Evolutionary conservation across 2,113 vertebrate species (phyloP), one percentile per base, ranked within the genome.

Genomic region (Vanacampus margaritifer): DNA sequence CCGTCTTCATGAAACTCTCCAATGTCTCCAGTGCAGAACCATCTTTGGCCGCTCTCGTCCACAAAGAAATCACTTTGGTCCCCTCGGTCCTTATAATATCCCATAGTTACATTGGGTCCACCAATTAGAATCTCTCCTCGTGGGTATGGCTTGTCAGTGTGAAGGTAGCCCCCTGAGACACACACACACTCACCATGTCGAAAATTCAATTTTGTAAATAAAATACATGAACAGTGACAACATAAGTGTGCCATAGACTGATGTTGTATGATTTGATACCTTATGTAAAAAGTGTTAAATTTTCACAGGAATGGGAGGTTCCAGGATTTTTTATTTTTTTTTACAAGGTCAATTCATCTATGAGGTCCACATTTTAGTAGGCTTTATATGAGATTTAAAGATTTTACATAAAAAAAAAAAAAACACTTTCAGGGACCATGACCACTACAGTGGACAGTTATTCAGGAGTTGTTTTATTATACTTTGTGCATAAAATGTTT

Each of bases 1-100:
- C 97, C 95, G 43, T 99, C 97, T 28, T 91, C 72, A 17, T 97
- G 95, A 81, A 98, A 91, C 80, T 98, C 95, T 6, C 96, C 97
- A 24, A 98, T 94, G 77, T 99, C 97, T 65, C 97, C 96, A 0
- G 97, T 98, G 60, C 92, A 96, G 69, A 99, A 96, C 97, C 97
- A 99, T 21, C 94, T 89, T 88, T 98, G 95, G n/a, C 94, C 93
- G 4, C 91, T 93, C 65, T 93, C 88, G 73, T 96, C 96, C 65
- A 94, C 87, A 39, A 89, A 93, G 88, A 96, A 99, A 79, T 99
- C 94, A 19, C 92, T 86, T 28, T 84, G 91, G 71, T 92, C 93
- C 0, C 68, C 67, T 75, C 94, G 88, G 19, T 92, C 93, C 89
- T 96, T 98, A 79, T 96, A 99, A 90, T 98, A 99, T n/a, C 96